These are phyloP conservation scores for Luscinia luscinia DNA, from an alignment of 2,797 vertebrate species.

Conservation along the genomic window DNA sequence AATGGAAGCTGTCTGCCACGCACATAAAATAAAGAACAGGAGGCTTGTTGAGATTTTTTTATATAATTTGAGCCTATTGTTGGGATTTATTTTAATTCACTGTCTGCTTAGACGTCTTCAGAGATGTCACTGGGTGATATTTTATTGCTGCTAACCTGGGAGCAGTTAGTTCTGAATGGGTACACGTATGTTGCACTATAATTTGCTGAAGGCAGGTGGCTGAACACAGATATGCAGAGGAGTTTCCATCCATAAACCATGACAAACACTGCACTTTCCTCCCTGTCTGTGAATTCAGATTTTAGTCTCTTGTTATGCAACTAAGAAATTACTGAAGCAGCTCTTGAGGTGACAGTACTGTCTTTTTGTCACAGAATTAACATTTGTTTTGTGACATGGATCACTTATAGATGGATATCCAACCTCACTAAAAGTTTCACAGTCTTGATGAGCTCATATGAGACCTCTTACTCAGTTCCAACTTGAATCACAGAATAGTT, in stretches of 20 bases:
- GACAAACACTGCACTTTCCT: background rate
- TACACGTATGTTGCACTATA: background rate
- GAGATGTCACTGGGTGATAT: background rate
- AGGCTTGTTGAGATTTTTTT: background rate
- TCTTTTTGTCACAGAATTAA: background rate
- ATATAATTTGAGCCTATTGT: background rate
- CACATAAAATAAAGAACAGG: background rate
- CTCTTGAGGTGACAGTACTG: background rate
- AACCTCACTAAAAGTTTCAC: background rate
- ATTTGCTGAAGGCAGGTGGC: background rate
- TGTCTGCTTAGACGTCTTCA: background rate
- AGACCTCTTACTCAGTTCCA: background rate
- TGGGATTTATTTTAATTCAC: background rate
- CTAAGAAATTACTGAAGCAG: background rate
- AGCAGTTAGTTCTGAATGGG: background rate
- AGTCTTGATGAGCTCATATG: accelerated
- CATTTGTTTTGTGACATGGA: background rate
- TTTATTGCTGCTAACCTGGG: background rate
- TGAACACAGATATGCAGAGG: background rate
- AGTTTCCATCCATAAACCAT: background rate
- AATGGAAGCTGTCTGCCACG: background rate
- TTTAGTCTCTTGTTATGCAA: background rate
- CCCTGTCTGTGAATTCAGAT: background rate
- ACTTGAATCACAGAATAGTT: background rate
- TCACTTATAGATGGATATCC: background rate